Percentiles rank a stretch among this genome's conserved stretches.
Conservation (phyloP, 2,888 invertebrate species). For the Lomographa bimaculata region DNA sequence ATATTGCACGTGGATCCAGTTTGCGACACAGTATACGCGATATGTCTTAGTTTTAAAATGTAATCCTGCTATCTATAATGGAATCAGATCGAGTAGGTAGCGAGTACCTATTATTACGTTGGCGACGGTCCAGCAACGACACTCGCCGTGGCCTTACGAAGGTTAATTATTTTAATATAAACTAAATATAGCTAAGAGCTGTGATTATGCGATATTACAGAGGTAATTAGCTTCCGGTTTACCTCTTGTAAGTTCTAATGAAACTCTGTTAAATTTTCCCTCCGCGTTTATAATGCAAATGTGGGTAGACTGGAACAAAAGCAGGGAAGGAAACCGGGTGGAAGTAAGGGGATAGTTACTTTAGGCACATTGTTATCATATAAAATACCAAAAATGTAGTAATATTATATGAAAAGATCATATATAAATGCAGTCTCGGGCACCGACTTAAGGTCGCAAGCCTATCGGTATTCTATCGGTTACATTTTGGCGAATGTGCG, state of each 20-base stretch:
- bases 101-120: conserved; percentile 51
- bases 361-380: too few relatives aligned
- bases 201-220: conserved; percentile 25
- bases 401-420: too few relatives aligned
- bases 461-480: too few relatives aligned
- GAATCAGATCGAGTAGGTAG: conserved; percentile 42
- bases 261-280: conserved; percentile 7
- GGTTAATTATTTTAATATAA: conserved; percentile 73
- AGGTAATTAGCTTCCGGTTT: conserved; percentile 37
- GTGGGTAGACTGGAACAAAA: conserved; percentile 8
- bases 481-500: too few relatives aligned
- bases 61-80: conserved; percentile 40
- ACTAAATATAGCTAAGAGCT: conserved; percentile 39
- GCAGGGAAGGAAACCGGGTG: conserved; percentile 1
- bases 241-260: conserved; percentile 24
- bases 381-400: too few relatives aligned
- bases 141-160: conserved; percentile 70
- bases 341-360: neutral
- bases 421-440: too few relatives aligned
- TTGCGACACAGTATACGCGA: neutral
- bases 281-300: conserved; percentile 4
- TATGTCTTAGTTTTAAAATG: conserved; percentile 23
- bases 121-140: conserved; percentile 70
- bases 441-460: too few relatives aligned
- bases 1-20: neutral